Evolutionary conservation across 2,888 invertebrate genomes (phyloP).

Genomic region (Conomelus anceps): DNA sequence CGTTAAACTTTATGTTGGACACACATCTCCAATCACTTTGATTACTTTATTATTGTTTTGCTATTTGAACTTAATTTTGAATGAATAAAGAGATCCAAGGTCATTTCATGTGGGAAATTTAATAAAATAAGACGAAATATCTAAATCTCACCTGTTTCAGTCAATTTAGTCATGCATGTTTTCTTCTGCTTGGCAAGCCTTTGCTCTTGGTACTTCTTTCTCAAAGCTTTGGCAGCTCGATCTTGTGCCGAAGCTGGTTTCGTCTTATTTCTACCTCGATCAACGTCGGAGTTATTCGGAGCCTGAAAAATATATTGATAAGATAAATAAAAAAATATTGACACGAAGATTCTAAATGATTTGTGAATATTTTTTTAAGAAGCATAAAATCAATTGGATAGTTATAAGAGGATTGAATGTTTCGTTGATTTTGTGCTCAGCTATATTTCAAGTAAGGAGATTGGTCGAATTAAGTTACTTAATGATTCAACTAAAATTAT

Average conservation of each 20-base stretch:
- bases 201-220: slow-evolving; percentile 55
- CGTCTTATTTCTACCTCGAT: not conserved
- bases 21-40: not conserved
- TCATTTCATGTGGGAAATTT: not conserved
- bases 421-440: too few relatives aligned
- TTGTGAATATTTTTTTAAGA: too few relatives aligned
- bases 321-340: not conserved
- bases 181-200: slow-evolving; percentile 47
- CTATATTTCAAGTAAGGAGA: too few relatives aligned
- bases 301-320: too few relatives aligned
- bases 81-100: not conserved
- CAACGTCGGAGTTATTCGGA: not conserved
- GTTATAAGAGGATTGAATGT: too few relatives aligned
- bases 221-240: slow-evolving; percentile 46
- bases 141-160: slow-evolving; percentile 36
- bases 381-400: too few relatives aligned
- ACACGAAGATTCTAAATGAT: too few relatives aligned
- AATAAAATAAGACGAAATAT: too few relatives aligned
- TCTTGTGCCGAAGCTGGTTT: not conserved
- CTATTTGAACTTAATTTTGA: not conserved
- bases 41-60: not conserved
- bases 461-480: too few relatives aligned
- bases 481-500: too few relatives aligned
- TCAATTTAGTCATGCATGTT: slow-evolving; percentile 31
- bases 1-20: too few relatives aligned